Evolutionary conservation across 2,797 vertebrate genomes (phyloP), one percentile per base, ranked within the genome.

Genomic region (Phoebastria nigripes): DNA sequence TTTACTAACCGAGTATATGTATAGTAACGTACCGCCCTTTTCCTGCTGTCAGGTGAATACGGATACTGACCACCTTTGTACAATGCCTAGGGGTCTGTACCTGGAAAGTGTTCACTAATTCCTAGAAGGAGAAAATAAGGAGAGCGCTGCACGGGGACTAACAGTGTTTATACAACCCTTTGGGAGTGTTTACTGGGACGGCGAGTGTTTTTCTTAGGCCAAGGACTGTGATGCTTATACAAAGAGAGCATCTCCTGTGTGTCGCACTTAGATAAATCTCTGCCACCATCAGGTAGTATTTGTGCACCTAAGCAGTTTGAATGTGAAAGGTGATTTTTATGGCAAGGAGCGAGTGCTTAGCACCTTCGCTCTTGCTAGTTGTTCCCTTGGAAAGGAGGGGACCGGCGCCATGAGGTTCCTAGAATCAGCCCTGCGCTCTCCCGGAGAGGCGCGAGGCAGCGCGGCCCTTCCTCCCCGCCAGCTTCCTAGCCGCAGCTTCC

Each of bases 231-330:
- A 15, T 42, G 49, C 29, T 44, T 28, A 5, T 3, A 33, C 28
- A 18, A 26, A 9, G 19, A 21, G 67, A 42, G 37, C 62, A 5
- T 21, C 28, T 15, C 2, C 3, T 12, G 24, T 4, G 46, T 3
- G 39, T 31, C 15, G 17, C 10, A 2, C 82, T 39, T 2, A 0
- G 17, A 3, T 29, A 18, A 33, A 67, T 25, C 35, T 2, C 59
- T 4, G 54, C 33, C 35, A 2, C 3, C 62, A 7, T 5, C n/a
- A 4, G 5, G 22, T 2, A 1, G 20, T 3, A 2, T 22, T 44
- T 13, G 13, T 24, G 72, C 51, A 3, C 37, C 22, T 1, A 1
- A 28, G 51, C 39, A 4, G 12, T 3, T 20, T 10, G 62, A 11
- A 8, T 0, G 44, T 2, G 24, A 46, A 13, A 11, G 55, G 2